These are phyloP conservation scores for Aphidoletes aphidimyza DNA, from an alignment of 2,888 invertebrate genomes.

Conservation along the genomic window DNA sequence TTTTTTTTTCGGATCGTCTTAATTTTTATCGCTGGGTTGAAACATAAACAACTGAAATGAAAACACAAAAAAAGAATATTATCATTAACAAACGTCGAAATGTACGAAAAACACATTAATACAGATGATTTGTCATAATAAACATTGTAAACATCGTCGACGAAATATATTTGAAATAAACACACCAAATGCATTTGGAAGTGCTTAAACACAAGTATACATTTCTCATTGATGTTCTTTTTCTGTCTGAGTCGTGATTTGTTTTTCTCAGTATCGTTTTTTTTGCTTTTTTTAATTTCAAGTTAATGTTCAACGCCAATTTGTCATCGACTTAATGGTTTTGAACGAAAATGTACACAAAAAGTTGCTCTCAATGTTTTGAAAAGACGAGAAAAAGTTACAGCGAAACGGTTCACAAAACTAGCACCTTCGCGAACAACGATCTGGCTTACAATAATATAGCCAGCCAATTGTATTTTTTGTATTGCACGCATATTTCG, in stretches of 20 bases:
- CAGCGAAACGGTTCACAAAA: not conserved
- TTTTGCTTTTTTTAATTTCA: not conserved
- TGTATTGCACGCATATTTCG: constrained; percentile 4
- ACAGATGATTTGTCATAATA: not conserved
- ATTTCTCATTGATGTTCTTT: not conserved
- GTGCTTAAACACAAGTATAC: not conserved
- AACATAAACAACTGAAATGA: constrained; percentile 19
- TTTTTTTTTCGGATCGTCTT: not conserved
- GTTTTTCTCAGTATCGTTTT: not conserved
- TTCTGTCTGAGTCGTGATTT: no score
- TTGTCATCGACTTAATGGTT: not conserved
- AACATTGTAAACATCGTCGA: not conserved
- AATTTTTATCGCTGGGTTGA: not conserved
- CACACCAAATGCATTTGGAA: not conserved
- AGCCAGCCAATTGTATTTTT: not conserved
- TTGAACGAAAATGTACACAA: not conserved
- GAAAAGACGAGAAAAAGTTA: not conserved
- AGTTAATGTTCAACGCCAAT: not conserved
- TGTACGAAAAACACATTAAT: not conserved
- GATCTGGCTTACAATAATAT: no score
- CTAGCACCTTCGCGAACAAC: not conserved
- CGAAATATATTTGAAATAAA: not conserved
- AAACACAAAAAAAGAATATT: not conserved
- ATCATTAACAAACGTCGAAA: not conserved
- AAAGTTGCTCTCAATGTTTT: constrained; percentile 9